These are phyloP conservation scores for Psilopsiagon aymara DNA, from an alignment of 2,113 vertebrate genomes.

Conservation along the genomic window DNA sequence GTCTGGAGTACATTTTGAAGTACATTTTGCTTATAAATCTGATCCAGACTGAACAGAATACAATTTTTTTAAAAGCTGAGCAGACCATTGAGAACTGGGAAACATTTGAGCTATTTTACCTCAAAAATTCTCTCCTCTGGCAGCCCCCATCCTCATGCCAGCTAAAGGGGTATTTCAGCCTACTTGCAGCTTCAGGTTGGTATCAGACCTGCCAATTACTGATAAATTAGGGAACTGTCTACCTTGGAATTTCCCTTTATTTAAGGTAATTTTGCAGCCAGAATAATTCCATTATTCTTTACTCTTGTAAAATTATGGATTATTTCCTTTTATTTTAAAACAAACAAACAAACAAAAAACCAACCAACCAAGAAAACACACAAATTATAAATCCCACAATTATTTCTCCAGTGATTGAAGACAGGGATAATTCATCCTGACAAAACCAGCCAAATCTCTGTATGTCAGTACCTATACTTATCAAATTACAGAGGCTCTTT, in stretches of 20 bases:
- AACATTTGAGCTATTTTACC: not conserved
- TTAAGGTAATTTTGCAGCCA: not conserved
- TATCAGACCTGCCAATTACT: not conserved
- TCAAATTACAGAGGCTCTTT: not conserved
- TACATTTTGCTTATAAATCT: not conserved
- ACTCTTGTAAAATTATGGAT: not conserved
- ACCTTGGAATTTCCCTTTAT: not conserved
- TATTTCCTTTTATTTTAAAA: not conserved
- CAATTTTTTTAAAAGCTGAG: not conserved
- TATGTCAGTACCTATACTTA: not conserved
- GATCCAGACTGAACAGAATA: not conserved
- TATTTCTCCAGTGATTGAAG: not conserved
- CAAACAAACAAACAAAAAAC: no score
- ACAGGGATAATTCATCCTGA: not conserved
- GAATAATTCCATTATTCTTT: not conserved
- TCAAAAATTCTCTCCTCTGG: not conserved
- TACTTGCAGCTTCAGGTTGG: not conserved
- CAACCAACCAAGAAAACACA: no score
- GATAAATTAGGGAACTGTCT: not conserved
- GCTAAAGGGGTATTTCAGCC: not conserved
- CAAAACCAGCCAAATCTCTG: not conserved
- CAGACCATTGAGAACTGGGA: not conserved
- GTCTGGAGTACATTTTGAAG: not conserved
- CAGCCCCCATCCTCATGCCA: not conserved
- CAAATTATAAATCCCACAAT: not conserved